Evolutionary conservation across 2,113 vertebrate species (phyloP).

Genomic region (Mormyrus lacerda): DNA sequence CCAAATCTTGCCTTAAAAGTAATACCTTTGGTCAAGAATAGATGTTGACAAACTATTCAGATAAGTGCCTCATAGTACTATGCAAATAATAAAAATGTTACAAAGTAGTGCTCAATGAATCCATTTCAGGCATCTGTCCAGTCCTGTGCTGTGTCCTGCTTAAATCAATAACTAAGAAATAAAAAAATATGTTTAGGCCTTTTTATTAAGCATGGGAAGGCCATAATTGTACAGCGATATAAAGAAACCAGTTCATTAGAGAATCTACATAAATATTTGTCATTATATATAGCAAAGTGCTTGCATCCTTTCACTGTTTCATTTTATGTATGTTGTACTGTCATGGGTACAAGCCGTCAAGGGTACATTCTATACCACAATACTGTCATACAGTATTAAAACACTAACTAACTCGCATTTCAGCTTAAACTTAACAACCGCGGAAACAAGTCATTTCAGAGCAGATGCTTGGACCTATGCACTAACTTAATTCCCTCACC

Average conservation of each 20-base stretch:
- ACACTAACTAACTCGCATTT: neutral
- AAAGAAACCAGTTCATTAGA: neutral
- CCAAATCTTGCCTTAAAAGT: neutral
- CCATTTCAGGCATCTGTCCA: neutral
- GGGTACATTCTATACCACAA: neutral
- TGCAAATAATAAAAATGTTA: neutral
- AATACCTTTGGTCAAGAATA: neutral
- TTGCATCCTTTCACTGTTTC: neutral
- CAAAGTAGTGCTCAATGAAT: neutral
- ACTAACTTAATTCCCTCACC: neutral
- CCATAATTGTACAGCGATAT: neutral
- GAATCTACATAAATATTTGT: neutral
- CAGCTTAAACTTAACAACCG: neutral
- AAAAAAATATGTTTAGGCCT: neutral
- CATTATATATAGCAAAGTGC: neutral
- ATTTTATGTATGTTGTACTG: neutral
- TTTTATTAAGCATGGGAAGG: neutral
- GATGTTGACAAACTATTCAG: neutral
- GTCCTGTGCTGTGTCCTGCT: neutral
- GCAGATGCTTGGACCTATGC: neutral
- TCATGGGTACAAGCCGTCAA: neutral
- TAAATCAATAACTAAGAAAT: neutral
- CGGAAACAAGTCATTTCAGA: neutral
- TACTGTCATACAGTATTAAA: neutral
- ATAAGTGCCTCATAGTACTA: neutral